phyloP scores from a whole-genome alignment of 2,888 invertebrate genomes.

The Ceraclea dissimilis region DNA sequence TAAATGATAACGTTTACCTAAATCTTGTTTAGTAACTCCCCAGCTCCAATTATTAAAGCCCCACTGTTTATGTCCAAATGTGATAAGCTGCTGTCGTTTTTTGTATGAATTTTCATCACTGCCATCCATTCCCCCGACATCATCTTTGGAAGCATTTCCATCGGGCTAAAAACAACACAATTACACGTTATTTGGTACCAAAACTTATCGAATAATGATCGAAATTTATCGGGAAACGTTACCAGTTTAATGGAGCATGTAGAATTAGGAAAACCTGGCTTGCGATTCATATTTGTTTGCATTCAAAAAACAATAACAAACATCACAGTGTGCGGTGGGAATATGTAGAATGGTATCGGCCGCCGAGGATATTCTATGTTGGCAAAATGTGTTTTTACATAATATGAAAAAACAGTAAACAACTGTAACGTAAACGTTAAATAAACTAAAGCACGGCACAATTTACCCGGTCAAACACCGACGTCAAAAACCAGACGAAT shows the following conservation, averaged over 20 bases:
- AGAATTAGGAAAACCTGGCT: constrained; percentile 40
- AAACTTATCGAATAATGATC: background rate
- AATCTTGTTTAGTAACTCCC: constrained; percentile 43
- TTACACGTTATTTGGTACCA: background rate
- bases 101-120: constrained; percentile 10
- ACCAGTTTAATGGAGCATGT: constrained; percentile 46
- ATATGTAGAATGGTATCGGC: constrained; percentile 2
- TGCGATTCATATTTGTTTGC: constrained; percentile 37
- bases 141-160: constrained; percentile 4
- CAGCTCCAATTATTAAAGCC: constrained; percentile 48
- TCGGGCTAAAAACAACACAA: constrained; percentile 14
- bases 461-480: no score
- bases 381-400: background rate
- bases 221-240: constrained; percentile 23
- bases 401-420: no score
- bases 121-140: background rate
- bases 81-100: constrained; percentile 41
- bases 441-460: no score
- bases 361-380: constrained; percentile 12
- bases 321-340: background rate
- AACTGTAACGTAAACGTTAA: no score
- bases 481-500: no score
- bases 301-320: constrained; percentile 13
- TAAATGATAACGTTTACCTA: no score
- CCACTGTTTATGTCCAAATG: constrained; percentile 46